These are phyloP conservation scores for Papilio xuthus DNA, from an alignment of 1,140 invertebrate genomes.

Conservation along the genomic window DNA sequence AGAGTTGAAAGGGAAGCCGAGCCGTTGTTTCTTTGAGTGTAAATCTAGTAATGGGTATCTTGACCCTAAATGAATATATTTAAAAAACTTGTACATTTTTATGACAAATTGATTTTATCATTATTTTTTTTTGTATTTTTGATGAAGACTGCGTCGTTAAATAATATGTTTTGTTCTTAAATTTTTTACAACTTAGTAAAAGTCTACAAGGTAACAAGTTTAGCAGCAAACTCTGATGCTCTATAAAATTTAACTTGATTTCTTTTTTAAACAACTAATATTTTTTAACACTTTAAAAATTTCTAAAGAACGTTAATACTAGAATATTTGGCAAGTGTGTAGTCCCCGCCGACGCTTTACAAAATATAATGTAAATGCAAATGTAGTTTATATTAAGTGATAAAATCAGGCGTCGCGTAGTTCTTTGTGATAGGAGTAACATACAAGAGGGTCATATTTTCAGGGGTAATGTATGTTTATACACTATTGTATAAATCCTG, in stretches of 20 bases:
- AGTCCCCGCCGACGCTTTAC: background rate
- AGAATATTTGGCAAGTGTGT: conserved; percentile 10
- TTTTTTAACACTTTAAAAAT: background rate
- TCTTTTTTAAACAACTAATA: background rate
- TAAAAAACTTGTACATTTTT: background rate
- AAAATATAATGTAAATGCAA: background rate
- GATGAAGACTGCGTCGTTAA: background rate
- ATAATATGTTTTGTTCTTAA: background rate
- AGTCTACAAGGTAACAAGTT: background rate
- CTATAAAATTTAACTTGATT: no score
- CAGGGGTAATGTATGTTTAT: no score
- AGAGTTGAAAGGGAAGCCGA: conserved; percentile 52
- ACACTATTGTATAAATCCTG: no score
- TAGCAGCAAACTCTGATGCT: background rate
- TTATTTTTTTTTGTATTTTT: background rate
- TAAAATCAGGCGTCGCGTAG: conserved; percentile 4
- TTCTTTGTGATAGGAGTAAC: background rate
- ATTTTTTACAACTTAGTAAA: background rate
- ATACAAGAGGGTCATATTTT: background rate
- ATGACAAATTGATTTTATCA: background rate
- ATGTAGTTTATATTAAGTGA: background rate
- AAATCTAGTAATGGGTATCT: conserved; percentile 54
- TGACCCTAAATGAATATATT: conserved; percentile 42
- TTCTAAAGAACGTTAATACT: conserved; percentile 8
- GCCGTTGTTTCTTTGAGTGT: conserved; percentile 43